Evolutionary conservation across 2,888 invertebrate species (phyloP), one percentile per base, ranked within the genome.

Genomic region (Troilus luridus): DNA sequence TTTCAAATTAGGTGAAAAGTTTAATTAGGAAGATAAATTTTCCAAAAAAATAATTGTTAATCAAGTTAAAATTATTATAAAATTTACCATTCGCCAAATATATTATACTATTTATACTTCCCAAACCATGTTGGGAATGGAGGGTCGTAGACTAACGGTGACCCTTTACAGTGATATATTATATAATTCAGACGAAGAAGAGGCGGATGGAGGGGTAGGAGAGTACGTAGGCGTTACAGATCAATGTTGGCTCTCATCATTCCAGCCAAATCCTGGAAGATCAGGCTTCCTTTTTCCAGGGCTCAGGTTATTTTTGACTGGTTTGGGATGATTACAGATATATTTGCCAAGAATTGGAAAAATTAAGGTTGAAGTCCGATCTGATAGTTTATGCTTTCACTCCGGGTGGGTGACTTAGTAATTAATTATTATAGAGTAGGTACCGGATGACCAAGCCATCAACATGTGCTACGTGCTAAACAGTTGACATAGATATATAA

Each of bases 161-260:
- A 77, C 17, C 14, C 8, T 8, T 5, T 9, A 8, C 1, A 77
- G 17, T 41, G 14, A 77, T 77, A 41, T 77, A 77, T 77, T 77
- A 77, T 77, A 77, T 77, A 77, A 77, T 77, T 27, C 8, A 77
- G 72, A 17, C 0, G 72, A 77, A 41, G 72, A 27, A 17, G 67
- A 77, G 27, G 27, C 27, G 72, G 8, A 41, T 3, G 1, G 67
- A 27, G 27, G 41, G 41, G 72, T 19, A 19, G 41, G 72, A 77
- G 72, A 41, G 72, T 41, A 77, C 72, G 72, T 77, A 77, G 72
- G 72, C 72, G 72, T 77, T 77, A 77, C 72, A 77, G 72, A 77
- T 77, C 72, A 77, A 77, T 77, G 72, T 41, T 77, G 72, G 41
- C 17, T 17, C 72, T 77, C 21, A 77, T 77, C 72, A 77, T 41